Evolutionary conservation across 2,797 vertebrate genomes (phyloP).

Genomic region (Gobionotothen gibberifrons): DNA sequence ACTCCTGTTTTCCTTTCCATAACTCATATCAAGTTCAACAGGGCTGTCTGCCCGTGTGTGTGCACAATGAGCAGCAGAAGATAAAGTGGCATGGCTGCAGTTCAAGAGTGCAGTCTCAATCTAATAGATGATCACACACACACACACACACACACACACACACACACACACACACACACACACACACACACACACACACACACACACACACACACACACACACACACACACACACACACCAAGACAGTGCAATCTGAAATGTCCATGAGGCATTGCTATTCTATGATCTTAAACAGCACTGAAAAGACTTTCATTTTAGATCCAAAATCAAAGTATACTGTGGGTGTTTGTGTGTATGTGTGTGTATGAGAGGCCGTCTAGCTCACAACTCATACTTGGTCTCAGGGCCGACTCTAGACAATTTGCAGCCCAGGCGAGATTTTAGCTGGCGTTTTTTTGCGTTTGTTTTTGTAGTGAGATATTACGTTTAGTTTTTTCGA

Average conservation of each 20-base stretch:
- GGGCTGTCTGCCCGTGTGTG: constrained; percentile 36
- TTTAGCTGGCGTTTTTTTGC: too few relatives aligned
- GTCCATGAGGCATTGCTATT: background rate
- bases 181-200: background rate
- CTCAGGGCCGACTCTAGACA: too few relatives aligned
- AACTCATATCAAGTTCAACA: constrained; percentile 74
- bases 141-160: constrained; percentile 19
- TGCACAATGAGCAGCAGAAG: constrained; percentile 48
- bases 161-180: background rate
- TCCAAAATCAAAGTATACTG: background rate
- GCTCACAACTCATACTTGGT: too few relatives aligned
- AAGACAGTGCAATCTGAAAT: too few relatives aligned
- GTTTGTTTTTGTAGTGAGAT: too few relatives aligned
- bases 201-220: background rate
- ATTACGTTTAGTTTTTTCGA: too few relatives aligned
- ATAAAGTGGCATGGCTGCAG: constrained; percentile 56
- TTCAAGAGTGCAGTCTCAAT: constrained; percentile 67
- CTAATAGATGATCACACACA: constrained; percentile 39
- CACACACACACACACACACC: background rate
- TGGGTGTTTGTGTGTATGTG: constrained; percentile 13
- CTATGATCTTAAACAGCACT: background rate
- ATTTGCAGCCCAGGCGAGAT: too few relatives aligned
- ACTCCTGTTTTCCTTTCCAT: constrained; percentile 72
- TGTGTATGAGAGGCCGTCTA: background rate
- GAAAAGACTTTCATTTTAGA: constrained; percentile 1